Conservation (phyloP, 2,888 invertebrate species). For the Pyrrhosoma nymphula region DNA sequence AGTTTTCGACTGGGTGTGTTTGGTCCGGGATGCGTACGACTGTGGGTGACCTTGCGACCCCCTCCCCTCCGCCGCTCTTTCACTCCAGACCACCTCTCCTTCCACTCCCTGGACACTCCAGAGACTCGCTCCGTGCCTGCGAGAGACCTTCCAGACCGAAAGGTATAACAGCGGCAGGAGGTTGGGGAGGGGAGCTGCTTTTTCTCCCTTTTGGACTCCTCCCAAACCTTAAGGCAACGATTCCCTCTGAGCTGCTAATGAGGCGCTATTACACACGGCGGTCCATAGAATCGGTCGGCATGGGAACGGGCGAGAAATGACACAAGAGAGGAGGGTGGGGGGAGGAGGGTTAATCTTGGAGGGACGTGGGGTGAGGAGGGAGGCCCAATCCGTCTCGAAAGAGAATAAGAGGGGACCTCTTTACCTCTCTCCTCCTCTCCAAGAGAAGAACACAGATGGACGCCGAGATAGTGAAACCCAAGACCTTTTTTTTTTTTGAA, state of each 20-base stretch:
- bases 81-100: background rate
- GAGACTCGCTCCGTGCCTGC: background rate
- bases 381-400: no score
- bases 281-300: background rate
- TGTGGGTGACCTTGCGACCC: constrained; percentile 64
- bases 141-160: no score
- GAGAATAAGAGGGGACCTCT: background rate
- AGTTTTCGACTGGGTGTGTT: constrained; percentile 29
- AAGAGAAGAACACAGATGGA: background rate
- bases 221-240: constrained; percentile 40
- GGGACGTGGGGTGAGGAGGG: background rate
- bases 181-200: no score
- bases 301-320: background rate
- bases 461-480: constrained; percentile 42
- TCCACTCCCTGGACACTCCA: background rate
- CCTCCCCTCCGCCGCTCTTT: background rate
- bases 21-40: background rate
- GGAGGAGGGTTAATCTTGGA: background rate
- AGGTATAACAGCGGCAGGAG: no score
- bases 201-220: constrained; percentile 33
- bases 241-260: constrained; percentile 53
- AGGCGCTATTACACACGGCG: constrained; percentile 61
- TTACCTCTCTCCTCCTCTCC: background rate
- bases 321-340: background rate
- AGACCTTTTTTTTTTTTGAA: no score